Evolutionary conservation across 2,888 invertebrate genomes (phyloP).

Genomic region (Melanophora roralis): DNA sequence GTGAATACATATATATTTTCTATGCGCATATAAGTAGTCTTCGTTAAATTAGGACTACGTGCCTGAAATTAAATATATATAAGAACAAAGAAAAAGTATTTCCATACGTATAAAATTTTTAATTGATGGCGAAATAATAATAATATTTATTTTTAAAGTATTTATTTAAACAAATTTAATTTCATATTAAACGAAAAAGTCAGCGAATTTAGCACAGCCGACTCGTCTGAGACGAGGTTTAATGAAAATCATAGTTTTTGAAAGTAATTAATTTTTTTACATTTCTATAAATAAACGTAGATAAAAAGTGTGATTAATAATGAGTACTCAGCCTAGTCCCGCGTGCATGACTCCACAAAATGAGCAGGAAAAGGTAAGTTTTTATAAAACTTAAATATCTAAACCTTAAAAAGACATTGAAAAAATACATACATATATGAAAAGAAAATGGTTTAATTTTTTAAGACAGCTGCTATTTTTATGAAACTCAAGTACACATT

Average conservation of each 20-base stretch:
- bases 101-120: too few species aligned
- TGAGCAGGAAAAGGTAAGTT: slow-evolving; percentile 83
- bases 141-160: slow-evolving; percentile 23
- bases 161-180: slow-evolving; percentile 23
- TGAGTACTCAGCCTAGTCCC: slow-evolving; percentile 88
- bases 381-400: neutral
- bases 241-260: neutral
- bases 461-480: slow-evolving; percentile 37
- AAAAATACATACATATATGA: neutral
- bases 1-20: slow-evolving; percentile 7
- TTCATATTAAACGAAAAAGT: slow-evolving; percentile 29
- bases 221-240: too few species aligned
- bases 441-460: neutral
- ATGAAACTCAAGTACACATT: slow-evolving; percentile 9
- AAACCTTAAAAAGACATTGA: neutral
- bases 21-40: slow-evolving; percentile 10
- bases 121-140: too few species aligned
- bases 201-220: slow-evolving; percentile 3
- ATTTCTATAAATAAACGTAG: slow-evolving; percentile 34
- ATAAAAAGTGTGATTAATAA: slow-evolving; percentile 73
- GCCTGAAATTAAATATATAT: slow-evolving; percentile 44
- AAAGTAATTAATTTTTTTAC: slow-evolving; percentile 38
- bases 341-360: slow-evolving; percentile 82
- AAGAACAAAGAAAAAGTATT: slow-evolving; percentile 47
- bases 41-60: slow-evolving; percentile 52